These are phyloP conservation scores for Hemibagrus guttatus DNA, from an alignment of 2,797 vertebrate genomes.

Conservation along the genomic window DNA sequence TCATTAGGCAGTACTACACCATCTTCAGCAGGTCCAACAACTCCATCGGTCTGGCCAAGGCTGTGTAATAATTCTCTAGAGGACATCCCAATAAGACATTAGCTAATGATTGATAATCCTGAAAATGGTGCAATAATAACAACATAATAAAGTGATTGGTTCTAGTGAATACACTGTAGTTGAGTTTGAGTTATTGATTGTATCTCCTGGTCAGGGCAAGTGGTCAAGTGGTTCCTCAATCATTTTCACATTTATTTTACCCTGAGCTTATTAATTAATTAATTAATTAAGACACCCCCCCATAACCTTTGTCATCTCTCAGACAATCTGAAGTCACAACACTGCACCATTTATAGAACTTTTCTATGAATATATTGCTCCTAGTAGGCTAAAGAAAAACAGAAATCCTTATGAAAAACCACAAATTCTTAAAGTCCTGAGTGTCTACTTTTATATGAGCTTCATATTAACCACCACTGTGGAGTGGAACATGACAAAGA, in stretches of 20 bases:
- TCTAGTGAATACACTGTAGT: neutral
- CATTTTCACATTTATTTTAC: neutral
- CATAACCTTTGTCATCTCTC: neutral
- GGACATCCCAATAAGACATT: neutral
- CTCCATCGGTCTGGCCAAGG: slow-evolving; percentile 59
- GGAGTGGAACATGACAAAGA: no score
- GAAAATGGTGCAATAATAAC: neutral
- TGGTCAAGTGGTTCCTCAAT: neutral
- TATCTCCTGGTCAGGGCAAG: neutral
- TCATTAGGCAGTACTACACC: slow-evolving; percentile 69
- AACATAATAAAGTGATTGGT: slow-evolving; percentile 9
- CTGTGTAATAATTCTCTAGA: slow-evolving; percentile 25
- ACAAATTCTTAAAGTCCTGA: no score
- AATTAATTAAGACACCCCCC: neutral
- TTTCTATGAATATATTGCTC: no score
- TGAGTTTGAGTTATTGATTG: neutral
- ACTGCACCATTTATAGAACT: neutral
- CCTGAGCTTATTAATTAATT: neutral
- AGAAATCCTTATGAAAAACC: no score
- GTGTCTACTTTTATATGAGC: no score
- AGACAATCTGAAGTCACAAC: neutral
- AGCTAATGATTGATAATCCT: neutral
- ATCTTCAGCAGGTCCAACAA: slow-evolving; percentile 57
- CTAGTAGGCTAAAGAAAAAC: no score
- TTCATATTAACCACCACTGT: no score